These are phyloP conservation scores for Ormyrus nitidulus DNA, from an alignment of 2,888 invertebrate species.

Conservation along the genomic window DNA sequence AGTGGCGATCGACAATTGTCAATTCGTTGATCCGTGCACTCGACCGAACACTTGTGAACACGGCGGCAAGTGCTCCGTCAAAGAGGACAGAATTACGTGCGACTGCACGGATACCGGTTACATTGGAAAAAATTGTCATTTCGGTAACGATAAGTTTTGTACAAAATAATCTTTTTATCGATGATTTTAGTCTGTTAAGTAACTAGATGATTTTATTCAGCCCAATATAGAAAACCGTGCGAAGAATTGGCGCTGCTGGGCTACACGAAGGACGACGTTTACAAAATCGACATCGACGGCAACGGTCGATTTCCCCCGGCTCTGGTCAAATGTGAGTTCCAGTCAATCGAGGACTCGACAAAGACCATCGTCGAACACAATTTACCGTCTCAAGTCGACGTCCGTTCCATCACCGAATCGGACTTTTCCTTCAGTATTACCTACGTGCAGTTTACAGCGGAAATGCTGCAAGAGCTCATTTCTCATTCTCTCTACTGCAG, in stretches of 20 bases:
- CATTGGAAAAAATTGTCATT: conserved; percentile 95
- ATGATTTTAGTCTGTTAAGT: no score
- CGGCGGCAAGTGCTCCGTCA: conserved; percentile 92
- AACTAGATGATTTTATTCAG: conserved; percentile 72
- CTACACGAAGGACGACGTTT: conserved; percentile 92
- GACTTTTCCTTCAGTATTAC: conserved; percentile 91
- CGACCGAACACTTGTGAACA: conserved; percentile 95
- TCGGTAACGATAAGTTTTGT: conserved; percentile 76
- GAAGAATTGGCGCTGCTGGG: conserved; percentile 93
- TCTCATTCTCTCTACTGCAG: conserved; percentile 93
- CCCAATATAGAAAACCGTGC: conserved; percentile 92
- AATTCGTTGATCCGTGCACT: conserved; percentile 92
- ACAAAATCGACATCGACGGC: conserved; percentile 95
- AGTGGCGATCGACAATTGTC: conserved; percentile 92
- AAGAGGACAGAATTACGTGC: conserved; percentile 91
- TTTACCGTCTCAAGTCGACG: conserved; percentile 92
- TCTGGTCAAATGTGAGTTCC: conserved; percentile 94
- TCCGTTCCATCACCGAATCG: conserved; percentile 85
- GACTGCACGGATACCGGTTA: conserved; percentile 94
- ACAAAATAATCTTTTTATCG: no score
- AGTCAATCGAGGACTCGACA: conserved; percentile 88
- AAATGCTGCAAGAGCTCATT: conserved; percentile 93
- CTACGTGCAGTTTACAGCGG: conserved; percentile 91
- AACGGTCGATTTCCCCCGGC: conserved; percentile 94
- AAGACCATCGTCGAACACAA: conserved; percentile 94